Evolutionary conservation across 2,888 invertebrate species (phyloP), one percentile per base, ranked within the genome.

Genomic region (Epiblema foenella): DNA sequence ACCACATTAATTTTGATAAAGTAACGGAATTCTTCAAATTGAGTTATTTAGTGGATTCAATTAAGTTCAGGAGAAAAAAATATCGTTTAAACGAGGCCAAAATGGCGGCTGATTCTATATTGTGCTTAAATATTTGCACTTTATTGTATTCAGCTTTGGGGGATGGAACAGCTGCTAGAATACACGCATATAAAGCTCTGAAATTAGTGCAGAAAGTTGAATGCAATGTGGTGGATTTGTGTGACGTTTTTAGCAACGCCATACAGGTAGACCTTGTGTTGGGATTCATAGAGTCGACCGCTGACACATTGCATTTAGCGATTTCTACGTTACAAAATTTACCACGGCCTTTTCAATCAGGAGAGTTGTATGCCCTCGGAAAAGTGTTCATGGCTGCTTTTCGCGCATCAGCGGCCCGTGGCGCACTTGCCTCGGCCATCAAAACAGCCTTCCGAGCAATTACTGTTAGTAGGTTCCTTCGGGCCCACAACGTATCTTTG

Each of bases 231-330:
- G 79, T 88, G 15, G 88, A 93, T 74, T 79, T 93, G 39, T 93
- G 93, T 73, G 92, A 94, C 69, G 85, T 90, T 2, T 94, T 93
- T 73, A 85, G 89, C 42, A 92, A 91, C 65, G 90, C 90, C 2
- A 85, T 94, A 20, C 86, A 91, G 78, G 79, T 94, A 65, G 94
- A 94, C 76, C 80, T 91, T 1, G 84, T 89, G 64, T 86, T 89
- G 2, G 91, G 90, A 15, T 81, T 87, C 46, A 75, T 86, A 0
- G 87, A 89, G 18, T 80, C 84, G 20, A 89, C 93, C 10, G 78
- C 77, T 62, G 83, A 87, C 1, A 83, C 94, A 57, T 89, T 91
- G 74, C 82, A 80, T 71, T 84, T 90, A 60, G 88, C 94, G 42
- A 77, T 79, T 1, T 72, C 78, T 7, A 78, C 89, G 17, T 79